Conservation (phyloP, 2,888 invertebrate species). For the Enchytraeus crypticus region DNA sequence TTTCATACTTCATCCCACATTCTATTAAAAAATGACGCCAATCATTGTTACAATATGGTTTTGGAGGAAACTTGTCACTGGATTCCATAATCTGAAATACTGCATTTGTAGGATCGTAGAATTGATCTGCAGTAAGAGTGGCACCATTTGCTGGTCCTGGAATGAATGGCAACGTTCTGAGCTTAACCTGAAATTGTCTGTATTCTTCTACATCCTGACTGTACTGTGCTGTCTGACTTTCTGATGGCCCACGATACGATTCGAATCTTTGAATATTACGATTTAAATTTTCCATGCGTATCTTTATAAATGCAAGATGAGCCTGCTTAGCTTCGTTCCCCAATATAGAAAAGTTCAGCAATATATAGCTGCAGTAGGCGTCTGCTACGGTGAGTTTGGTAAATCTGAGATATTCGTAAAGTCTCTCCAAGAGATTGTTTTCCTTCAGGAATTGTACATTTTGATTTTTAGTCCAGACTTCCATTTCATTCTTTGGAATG, state of each 20-base stretch:
- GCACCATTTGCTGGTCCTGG: constrained; percentile 13
- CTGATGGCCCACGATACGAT: no score
- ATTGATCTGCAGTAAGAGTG: constrained; percentile 15
- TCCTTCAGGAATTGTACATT: constrained; percentile 22
- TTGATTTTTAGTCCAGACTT: constrained; percentile 22
- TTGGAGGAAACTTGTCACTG: constrained; percentile 24
- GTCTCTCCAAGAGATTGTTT: constrained; percentile 14
- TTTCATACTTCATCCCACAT: constrained; percentile 22
- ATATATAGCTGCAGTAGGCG: constrained; percentile 24
- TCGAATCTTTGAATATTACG: no score
- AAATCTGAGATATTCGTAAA: constrained; percentile 24
- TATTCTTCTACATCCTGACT: constrained; percentile 16
- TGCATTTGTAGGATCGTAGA: constrained; percentile 27
- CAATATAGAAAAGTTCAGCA: constrained; percentile 24
- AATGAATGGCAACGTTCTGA: constrained; percentile 23
- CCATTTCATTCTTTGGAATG: constrained; percentile 25
- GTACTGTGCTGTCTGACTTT: constrained; percentile 11
- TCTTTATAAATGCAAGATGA: constrained; percentile 25
- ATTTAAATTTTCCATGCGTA: constrained; percentile 14
- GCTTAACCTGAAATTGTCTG: constrained; percentile 10
- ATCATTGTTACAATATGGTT: constrained; percentile 26
- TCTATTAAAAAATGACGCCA: constrained; percentile 27
- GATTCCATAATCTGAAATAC: constrained; percentile 25
- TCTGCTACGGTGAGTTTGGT: constrained; percentile 17
- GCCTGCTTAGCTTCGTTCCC: constrained; percentile 13